These are phyloP conservation scores for Teleogryllus oceanicus DNA, from an alignment of 2,888 invertebrate species.

Conservation along the genomic window DNA sequence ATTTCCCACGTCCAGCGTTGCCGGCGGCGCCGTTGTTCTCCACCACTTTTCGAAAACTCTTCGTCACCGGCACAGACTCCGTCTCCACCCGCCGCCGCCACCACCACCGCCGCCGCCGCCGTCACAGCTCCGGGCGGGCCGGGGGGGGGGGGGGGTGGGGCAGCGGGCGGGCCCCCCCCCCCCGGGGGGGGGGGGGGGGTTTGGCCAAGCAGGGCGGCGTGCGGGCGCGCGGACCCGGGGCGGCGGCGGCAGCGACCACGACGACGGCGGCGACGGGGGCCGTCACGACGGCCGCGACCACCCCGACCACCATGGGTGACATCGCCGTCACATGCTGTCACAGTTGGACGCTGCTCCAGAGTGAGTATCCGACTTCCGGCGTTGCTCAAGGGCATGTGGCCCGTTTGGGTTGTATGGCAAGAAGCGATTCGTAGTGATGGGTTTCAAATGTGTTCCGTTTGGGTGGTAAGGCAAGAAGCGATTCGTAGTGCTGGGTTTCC, in stretches of 20 bases:
- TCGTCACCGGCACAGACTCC: background rate
- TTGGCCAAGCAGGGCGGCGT: too few relatives aligned
- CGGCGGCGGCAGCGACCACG: too few relatives aligned
- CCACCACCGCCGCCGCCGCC: background rate
- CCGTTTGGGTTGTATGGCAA: too few relatives aligned
- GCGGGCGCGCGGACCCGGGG: too few relatives aligned
- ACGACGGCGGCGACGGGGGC: background rate
- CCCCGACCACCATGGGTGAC: background rate
- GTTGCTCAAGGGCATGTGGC: background rate
- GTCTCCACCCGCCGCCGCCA: background rate
- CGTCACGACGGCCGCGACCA: background rate
- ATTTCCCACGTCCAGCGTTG: background rate
- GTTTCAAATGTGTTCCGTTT: background rate
- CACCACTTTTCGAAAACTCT: background rate
- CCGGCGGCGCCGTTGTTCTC: background rate
- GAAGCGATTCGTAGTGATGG: too few relatives aligned
- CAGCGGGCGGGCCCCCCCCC: background rate
- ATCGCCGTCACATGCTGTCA: constrained; percentile 3
- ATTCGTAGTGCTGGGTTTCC: too few relatives aligned
- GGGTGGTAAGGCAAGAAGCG: too few relatives aligned
- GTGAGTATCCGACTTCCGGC: background rate
- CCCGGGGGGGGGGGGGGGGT: background rate
- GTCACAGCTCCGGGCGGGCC: background rate
- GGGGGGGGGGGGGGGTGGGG: background rate
- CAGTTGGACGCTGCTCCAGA: background rate